Evolutionary conservation across 2,113 vertebrate species (phyloP).

Genomic region (human): DNA sequence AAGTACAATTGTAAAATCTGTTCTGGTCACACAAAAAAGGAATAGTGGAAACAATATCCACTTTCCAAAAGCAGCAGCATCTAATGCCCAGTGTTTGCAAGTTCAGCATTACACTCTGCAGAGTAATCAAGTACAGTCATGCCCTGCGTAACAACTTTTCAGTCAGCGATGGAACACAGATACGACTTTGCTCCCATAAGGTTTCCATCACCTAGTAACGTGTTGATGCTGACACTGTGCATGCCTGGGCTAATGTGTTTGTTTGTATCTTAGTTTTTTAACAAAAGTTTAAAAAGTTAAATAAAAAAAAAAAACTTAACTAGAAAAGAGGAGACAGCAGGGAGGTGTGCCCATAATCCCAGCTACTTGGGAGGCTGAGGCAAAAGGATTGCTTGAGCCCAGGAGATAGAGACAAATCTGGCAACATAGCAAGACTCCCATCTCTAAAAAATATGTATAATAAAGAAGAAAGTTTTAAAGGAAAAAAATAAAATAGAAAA

Average conservation of each 20-base stretch:
- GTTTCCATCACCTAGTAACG: neutral
- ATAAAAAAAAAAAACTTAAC: no score
- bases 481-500: neutral
- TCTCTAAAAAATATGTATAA: no score
- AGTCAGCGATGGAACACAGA: neutral
- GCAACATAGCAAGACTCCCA: no score
- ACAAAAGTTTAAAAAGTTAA: neutral
- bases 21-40: slow-evolving; percentile 33
- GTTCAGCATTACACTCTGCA: slow-evolving; percentile 19
- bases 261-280: neutral
- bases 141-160: neutral
- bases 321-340: no score
- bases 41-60: neutral
- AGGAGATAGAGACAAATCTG: no score
- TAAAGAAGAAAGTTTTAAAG: neutral
- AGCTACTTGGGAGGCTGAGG: no score
- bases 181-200: neutral
- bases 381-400: no score
- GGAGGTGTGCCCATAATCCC: no score
- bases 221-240: neutral
- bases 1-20: slow-evolving; percentile 42
- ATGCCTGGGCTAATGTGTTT: neutral
- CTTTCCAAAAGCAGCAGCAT: slow-evolving; percentile 4
- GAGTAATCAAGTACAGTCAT: neutral
- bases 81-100: neutral